Evolutionary conservation across 1,140 invertebrate species (phyloP).

Genomic region (Paraescarpia echinospica): DNA sequence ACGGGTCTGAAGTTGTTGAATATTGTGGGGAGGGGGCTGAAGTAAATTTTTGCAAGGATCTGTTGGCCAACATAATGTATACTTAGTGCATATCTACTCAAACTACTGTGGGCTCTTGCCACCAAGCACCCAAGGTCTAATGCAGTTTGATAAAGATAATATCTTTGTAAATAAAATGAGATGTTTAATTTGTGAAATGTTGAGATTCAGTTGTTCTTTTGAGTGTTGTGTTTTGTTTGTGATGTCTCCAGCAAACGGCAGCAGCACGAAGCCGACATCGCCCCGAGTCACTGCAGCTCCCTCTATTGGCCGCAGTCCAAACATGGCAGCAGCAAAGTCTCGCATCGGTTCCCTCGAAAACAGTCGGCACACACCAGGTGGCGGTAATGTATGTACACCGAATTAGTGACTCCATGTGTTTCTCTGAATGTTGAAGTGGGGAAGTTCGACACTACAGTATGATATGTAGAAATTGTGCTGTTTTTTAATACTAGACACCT

Average conservation of each 20-base stretch:
- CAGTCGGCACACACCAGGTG: constrained; percentile 33
- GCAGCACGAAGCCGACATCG: background rate
- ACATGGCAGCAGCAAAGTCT: background rate
- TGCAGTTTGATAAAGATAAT: too few species aligned
- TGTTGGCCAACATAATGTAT: too few species aligned
- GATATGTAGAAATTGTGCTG: too few species aligned
- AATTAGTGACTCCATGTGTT: background rate
- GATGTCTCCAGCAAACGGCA: background rate
- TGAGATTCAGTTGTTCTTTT: background rate
- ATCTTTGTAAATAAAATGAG: too few species aligned
- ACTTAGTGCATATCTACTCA: too few species aligned
- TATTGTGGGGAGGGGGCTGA: too few species aligned
- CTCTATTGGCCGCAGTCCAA: background rate
- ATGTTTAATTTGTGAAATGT: too few species aligned
- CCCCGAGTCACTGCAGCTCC: background rate
- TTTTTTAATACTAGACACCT: too few species aligned
- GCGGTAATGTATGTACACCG: constrained; percentile 28
- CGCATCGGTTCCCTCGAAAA: constrained; percentile 61
- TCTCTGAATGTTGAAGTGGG: background rate
- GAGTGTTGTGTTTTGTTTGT: background rate
- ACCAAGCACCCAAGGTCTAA: too few species aligned
- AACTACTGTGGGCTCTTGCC: too few species aligned
- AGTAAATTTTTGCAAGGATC: too few species aligned
- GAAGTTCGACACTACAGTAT: background rate
- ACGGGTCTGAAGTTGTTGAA: too few species aligned